Evolutionary conservation across 1,140 invertebrate genomes (phyloP).

Genomic region (Tachypleus tridentatus): DNA sequence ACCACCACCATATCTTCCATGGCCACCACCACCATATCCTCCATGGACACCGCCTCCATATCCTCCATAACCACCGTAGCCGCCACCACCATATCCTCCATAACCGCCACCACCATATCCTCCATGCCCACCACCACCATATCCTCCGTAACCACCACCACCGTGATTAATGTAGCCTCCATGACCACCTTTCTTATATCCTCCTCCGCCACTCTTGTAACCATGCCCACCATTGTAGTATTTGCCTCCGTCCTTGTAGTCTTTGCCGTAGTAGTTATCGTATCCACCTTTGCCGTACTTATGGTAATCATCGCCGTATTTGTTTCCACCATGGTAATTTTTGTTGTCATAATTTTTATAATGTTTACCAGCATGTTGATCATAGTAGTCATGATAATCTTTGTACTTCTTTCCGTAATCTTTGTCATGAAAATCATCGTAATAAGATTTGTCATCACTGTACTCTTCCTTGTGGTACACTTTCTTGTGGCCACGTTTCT

Average conservation of each 20-base stretch:
- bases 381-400: constrained; percentile 20
- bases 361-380: constrained; percentile 16
- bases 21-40: not conserved
- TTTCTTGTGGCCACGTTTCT: constrained; percentile 23
- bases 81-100: not conserved
- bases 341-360: constrained; percentile 16
- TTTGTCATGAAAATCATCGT: constrained; percentile 24
- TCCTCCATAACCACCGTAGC: constrained; percentile 10
- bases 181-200: constrained; percentile 2
- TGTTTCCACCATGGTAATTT: constrained; percentile 17
- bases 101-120: constrained; percentile 14
- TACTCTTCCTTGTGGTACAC: constrained; percentile 27
- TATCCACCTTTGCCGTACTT: constrained; percentile 17
- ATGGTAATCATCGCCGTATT: constrained; percentile 20
- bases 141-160: constrained; percentile 8
- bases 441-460: constrained; percentile 25
- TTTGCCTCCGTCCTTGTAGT: constrained; percentile 17
- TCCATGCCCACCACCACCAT: constrained; percentile 8
- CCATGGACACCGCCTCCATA: not conserved
- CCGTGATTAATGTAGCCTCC: constrained; percentile 4
- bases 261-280: constrained; percentile 5
- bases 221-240: constrained; percentile 13
- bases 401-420: constrained; percentile 24
- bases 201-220: constrained; percentile 8
- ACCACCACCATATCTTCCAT: constrained; percentile 2